phyloP scores from a whole-genome alignment of 2,113 vertebrate genomes.

The Tachuris rubrigastra region DNA sequence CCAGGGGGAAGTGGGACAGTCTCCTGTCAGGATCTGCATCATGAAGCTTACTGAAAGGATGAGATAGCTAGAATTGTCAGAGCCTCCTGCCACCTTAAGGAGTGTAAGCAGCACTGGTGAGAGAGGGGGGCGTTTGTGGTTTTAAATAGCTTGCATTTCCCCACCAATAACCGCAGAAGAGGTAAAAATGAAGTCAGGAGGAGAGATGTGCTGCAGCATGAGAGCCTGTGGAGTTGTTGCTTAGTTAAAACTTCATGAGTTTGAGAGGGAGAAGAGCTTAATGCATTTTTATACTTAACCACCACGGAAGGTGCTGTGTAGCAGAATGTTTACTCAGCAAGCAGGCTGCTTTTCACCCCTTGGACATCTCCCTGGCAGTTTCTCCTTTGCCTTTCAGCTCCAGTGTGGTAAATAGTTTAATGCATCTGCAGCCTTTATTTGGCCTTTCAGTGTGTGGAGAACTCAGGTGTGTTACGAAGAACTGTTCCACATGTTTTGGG shows the following conservation, averaged over 20 bases:
- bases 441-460: background rate
- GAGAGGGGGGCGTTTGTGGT: background rate
- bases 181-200: background rate
- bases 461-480: background rate
- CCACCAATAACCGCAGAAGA: background rate
- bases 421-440: background rate
- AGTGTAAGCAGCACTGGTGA: background rate
- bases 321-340: background rate
- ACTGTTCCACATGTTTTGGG: background rate
- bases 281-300: background rate
- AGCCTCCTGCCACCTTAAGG: background rate
- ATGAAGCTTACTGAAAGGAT: background rate
- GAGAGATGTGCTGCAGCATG: background rate
- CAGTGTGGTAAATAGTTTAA: rapidly evolving
- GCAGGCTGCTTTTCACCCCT: background rate
- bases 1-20: background rate
- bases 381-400: background rate
- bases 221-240: background rate
- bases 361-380: background rate
- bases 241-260: background rate
- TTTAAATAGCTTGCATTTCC: background rate
- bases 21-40: background rate
- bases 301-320: background rate
- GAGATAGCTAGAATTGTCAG: background rate
- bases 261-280: background rate